phyloP scores from a whole-genome alignment of 2,888 invertebrate species.

The Andricus quercusramuli region DNA sequence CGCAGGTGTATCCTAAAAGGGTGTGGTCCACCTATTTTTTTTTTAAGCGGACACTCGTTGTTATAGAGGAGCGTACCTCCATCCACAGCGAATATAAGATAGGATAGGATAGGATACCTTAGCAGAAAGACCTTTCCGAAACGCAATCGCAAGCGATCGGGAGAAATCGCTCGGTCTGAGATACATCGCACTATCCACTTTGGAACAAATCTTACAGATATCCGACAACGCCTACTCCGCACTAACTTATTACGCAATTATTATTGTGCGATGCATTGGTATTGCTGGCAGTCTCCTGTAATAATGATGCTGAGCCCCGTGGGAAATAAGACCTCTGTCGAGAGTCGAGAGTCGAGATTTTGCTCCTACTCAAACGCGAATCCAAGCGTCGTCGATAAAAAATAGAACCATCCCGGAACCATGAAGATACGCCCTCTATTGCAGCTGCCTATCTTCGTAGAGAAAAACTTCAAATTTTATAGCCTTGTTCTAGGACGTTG shows the following conservation, averaged over 20 bases:
- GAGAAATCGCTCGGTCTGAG: slow-evolving; percentile 39
- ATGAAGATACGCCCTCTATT: background rate
- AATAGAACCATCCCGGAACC: background rate
- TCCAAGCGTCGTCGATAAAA: background rate
- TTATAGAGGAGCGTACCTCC: slow-evolving; percentile 48
- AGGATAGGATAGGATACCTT: background rate
- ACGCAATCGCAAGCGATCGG: slow-evolving; percentile 25
- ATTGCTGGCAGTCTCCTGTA: slow-evolving; percentile 34
- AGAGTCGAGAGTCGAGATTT: background rate
- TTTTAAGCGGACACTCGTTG: slow-evolving; percentile 69
- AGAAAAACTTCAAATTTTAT: background rate
- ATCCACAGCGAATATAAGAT: slow-evolving; percentile 52
- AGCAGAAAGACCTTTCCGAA: slow-evolving; percentile 29
- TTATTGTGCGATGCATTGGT: slow-evolving; percentile 47
- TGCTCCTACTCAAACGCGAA: background rate
- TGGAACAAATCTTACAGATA: slow-evolving; percentile 43
- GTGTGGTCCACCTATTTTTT: slow-evolving; percentile 74
- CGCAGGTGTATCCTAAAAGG: slow-evolving; percentile 71
- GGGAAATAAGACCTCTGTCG: slow-evolving; percentile 28
- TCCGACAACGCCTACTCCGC: slow-evolving; percentile 48
- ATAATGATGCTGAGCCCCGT: slow-evolving; percentile 34
- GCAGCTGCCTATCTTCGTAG: background rate
- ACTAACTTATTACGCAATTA: slow-evolving; percentile 53
- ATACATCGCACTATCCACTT: slow-evolving; percentile 20
- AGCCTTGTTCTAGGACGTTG: background rate